These are phyloP conservation scores for Phasia obesa DNA, from an alignment of 2,888 invertebrate genomes.

Conservation along the genomic window DNA sequence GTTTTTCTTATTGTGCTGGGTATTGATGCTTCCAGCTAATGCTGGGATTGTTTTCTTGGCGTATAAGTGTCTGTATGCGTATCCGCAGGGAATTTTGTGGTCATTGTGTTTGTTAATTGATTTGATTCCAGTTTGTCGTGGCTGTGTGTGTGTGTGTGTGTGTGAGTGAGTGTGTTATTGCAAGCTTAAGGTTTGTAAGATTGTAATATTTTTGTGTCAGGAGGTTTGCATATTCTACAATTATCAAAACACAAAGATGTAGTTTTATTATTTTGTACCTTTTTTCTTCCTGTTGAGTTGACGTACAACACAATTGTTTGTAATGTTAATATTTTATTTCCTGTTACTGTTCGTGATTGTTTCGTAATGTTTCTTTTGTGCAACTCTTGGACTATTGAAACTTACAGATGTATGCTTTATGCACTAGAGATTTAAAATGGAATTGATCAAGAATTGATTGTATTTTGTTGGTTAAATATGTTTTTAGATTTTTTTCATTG, in stretches of 20 bases:
- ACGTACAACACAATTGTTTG: conserved; percentile 33
- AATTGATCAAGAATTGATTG: conserved; percentile 50
- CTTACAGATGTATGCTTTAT: background rate
- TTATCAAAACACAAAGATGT: background rate
- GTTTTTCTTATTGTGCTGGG: conserved; percentile 34
- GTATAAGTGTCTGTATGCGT: conserved; percentile 27
- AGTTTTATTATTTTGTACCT: background rate
- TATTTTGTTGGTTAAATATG: background rate
- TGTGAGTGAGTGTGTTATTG: background rate
- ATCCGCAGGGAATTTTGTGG: conserved; percentile 63
- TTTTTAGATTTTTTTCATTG: background rate
- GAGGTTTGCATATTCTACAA: conserved; percentile 5
- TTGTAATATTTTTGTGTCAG: conserved; percentile 20
- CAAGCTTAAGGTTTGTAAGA: background rate
- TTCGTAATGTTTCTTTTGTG: conserved; percentile 17
- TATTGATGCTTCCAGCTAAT: conserved; percentile 59
- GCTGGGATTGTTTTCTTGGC: conserved; percentile 56
- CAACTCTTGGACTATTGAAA: background rate
- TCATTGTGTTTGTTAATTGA: conserved; percentile 69
- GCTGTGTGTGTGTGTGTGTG: background rate
- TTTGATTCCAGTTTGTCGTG: conserved; percentile 62
- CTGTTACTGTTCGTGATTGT: conserved; percentile 38
- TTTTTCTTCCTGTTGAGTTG: background rate
- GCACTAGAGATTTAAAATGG: conserved; percentile 29
- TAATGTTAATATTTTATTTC: conserved; percentile 64